Evolutionary conservation across 2,888 invertebrate genomes (phyloP).

Genomic region (Parthenolecanium corni): DNA sequence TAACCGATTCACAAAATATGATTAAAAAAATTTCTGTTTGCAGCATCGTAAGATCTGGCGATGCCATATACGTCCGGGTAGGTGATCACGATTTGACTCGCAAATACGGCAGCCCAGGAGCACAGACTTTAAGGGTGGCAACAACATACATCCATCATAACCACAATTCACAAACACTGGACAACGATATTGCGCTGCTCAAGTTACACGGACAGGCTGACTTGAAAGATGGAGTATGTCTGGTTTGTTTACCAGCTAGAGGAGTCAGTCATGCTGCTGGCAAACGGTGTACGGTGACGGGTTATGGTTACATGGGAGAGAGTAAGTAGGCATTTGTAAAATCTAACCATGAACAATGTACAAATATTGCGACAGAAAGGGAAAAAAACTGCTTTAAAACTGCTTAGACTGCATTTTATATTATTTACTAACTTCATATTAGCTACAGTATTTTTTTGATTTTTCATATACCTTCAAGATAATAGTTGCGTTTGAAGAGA

Average conservation of each 20-base stretch:
- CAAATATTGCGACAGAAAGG: too few species aligned
- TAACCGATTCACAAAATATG: too few species aligned
- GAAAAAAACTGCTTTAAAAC: too few species aligned
- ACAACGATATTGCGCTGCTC: constrained; percentile 85
- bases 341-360: too few species aligned
- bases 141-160: constrained; percentile 93
- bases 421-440: not conserved
- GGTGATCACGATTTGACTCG: constrained; percentile 85
- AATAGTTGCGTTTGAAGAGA: too few species aligned
- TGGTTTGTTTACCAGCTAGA: constrained; percentile 78
- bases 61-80: constrained; percentile 83
- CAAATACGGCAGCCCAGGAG: constrained; percentile 82
- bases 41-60: constrained; percentile 86
- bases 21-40: too few species aligned
- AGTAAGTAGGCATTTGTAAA: constrained; percentile 44
- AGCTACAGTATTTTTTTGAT: too few species aligned
- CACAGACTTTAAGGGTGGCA: constrained; percentile 78
- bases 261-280: constrained; percentile 81
- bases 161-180: constrained; percentile 86
- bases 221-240: constrained; percentile 69
- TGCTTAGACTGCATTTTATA: too few species aligned
- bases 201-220: constrained; percentile 82
- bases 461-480: too few species aligned
- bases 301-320: constrained; percentile 92
- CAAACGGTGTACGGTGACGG: constrained; percentile 82